These are phyloP conservation scores for Musca domestica DNA, from an alignment of 1,140 invertebrate genomes.

Conservation along the genomic window DNA sequence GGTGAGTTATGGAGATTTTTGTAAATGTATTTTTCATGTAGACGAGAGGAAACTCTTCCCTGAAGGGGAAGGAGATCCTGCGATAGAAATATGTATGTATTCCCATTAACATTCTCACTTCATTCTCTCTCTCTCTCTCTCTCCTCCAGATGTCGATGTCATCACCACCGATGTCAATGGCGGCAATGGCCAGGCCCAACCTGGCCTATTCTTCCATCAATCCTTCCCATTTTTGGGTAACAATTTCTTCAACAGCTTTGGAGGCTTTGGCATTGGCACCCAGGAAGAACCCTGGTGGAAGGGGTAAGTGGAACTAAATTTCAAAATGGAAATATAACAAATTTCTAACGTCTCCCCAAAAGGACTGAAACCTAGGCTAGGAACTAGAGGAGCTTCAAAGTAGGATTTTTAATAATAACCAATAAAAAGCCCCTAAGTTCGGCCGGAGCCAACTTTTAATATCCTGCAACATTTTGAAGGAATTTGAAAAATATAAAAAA, in stretches of 20 bases:
- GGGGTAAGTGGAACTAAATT: slow-evolving; percentile 51
- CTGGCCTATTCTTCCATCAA: slow-evolving; percentile 47
- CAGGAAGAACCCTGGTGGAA: slow-evolving; percentile 57
- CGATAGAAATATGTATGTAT: too few species aligned
- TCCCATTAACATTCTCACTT: too few species aligned
- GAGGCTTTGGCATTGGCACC: slow-evolving; percentile 38
- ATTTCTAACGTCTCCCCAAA: neutral
- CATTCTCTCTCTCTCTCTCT: neutral
- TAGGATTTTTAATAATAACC: too few species aligned
- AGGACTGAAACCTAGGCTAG: too few species aligned
- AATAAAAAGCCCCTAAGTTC: too few species aligned
- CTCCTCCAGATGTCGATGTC: slow-evolving; percentile 39
- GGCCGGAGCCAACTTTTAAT: too few species aligned
- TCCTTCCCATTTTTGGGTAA: slow-evolving; percentile 51
- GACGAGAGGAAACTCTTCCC: too few species aligned
- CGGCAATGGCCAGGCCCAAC: slow-evolving; percentile 30
- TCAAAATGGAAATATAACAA: neutral
- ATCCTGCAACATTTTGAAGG: too few species aligned
- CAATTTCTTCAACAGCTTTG: slow-evolving; percentile 49
- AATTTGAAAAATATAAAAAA: too few species aligned
- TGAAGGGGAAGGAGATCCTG: too few species aligned
- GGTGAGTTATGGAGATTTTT: slow-evolving; percentile 35
- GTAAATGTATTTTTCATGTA: neutral
- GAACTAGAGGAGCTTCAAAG: too few species aligned
- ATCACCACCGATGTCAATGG: slow-evolving; percentile 44